Conservation (phyloP, 2,888 invertebrate species). For the Himalopsyche tibetana region DNA sequence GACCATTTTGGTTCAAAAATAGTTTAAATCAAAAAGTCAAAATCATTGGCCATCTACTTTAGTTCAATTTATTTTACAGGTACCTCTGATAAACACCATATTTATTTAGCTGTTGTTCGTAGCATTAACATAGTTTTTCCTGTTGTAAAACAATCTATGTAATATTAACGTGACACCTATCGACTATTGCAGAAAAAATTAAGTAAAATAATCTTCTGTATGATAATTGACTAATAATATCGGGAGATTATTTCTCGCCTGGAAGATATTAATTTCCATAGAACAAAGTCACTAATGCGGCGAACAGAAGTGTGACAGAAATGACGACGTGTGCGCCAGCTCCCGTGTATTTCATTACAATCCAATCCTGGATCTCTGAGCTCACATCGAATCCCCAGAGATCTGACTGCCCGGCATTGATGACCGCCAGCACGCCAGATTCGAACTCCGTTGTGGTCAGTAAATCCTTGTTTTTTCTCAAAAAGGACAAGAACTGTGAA, state of each 20-base stretch:
- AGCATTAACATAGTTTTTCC: too few relatives aligned
- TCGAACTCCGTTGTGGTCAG: not conserved
- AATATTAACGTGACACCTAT: too few relatives aligned
- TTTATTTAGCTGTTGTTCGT: too few relatives aligned
- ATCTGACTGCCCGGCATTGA: not conserved
- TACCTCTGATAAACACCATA: too few relatives aligned
- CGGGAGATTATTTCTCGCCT: not conserved
- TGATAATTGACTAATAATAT: too few relatives aligned
- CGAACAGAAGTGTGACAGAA: not conserved
- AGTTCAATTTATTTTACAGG: too few relatives aligned
- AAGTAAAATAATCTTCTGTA: too few relatives aligned
- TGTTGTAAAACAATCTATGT: too few relatives aligned
- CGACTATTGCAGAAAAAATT: too few relatives aligned
- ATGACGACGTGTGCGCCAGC: not conserved
- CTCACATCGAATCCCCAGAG: slow-evolving; percentile 31
- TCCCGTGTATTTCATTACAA: slow-evolving; percentile 11
- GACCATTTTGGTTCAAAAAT: too few relatives aligned
- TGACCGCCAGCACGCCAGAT: slow-evolving; percentile 13
- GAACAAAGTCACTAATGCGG: not conserved
- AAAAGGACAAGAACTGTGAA: slow-evolving; percentile 38
- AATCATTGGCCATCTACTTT: too few relatives aligned
- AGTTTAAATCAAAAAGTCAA: too few relatives aligned
- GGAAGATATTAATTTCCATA: slow-evolving; percentile 16
- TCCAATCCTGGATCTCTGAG: slow-evolving; percentile 7
- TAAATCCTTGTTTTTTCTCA: not conserved